Evolutionary conservation across 2,113 vertebrate genomes (phyloP), one percentile per base, ranked within the genome.

Genomic region (Ophiodon elongatus): DNA sequence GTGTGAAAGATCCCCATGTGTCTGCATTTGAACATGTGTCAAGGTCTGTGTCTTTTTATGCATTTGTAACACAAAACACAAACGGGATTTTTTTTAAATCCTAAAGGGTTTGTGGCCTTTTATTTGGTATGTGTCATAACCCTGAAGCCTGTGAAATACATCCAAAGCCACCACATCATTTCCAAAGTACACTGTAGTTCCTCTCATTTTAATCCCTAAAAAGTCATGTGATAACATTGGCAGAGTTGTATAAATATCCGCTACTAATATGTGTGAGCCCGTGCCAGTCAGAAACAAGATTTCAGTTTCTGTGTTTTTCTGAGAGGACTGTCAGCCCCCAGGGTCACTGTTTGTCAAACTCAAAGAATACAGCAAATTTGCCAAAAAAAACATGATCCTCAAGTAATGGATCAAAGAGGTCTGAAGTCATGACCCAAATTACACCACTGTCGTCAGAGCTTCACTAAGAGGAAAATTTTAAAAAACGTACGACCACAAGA

Each of bases 211-310:
- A 85, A 80, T 79, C 64, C 65, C 19, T 76, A n/a, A 72, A 77
- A 80, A 29, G 21, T 33, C 27, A 47, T 73, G 52, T 63, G 47
- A 74, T 73, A 67, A 54, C 17, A 68, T 39, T 68, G 54, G 54
- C 23, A 73, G 15, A 64, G 52, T 52, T 70, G 31, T 52, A 73
- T 69, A 74, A 85, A 90, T 88, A 80, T 73, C 31, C 73, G 33
- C n/a, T 54, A 52, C 47, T 66, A 71, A 85, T 52, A 63, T 47
- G 37, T 23, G 60, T 73, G 56, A 87, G 71, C 1, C 19, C 4
- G 64, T 63, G 77, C 43, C 67, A 84, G 69, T 73, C 11, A 65
- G 25, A 74, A 88, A 64, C 19, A 45, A 23, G 59, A 78, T 76
- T 76, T 71, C 1, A 63, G 25, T 83, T 76, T 75, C 27, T 31